A percentile compares a stretch with the other conserved stretches of the same genome.
phyloP scores from a whole-genome alignment of 2,113 vertebrate species.

The Pseudopodoces humilis region DNA sequence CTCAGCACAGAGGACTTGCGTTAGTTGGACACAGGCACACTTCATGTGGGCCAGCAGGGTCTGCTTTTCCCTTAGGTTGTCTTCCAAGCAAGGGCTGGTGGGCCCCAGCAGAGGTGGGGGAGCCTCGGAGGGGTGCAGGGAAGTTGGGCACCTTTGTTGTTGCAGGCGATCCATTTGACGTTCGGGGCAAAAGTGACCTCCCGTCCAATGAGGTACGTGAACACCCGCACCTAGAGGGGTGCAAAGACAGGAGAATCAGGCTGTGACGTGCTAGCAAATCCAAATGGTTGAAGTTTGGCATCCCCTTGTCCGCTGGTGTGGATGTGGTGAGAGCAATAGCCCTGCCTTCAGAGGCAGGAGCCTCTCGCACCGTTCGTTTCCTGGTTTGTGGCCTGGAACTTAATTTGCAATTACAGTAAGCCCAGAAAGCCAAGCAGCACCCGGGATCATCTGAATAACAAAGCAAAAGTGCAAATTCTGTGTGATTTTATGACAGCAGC shows the following conservation, averaged over 20 bases:
- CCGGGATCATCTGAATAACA: neutral
- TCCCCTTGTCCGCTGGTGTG: neutral
- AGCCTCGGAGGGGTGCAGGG: neutral
- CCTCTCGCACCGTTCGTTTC: neutral
- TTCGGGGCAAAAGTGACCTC: conserved; percentile 91
- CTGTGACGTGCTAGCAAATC: neutral
- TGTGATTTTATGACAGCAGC: neutral
- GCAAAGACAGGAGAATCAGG: neutral
- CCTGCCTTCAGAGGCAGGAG: neutral
- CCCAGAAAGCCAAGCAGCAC: neutral
- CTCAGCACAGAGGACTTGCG: neutral
- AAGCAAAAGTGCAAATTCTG: conserved; percentile 13
- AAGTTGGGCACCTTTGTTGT: conserved; percentile 81
- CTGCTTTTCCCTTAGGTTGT: neutral
- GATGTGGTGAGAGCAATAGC: neutral
- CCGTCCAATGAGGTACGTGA: conserved; percentile 94
- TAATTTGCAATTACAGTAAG: conserved; percentile 9
- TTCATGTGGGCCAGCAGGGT: neutral
- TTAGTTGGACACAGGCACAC: neutral
- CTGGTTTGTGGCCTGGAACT: neutral
- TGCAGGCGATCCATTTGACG: conserved; percentile 95
- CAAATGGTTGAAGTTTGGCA: neutral
- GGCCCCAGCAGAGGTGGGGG: neutral
- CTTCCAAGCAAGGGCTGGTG: neutral
- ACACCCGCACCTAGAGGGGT: conserved; percentile 85